Evolutionary conservation across 2,113 vertebrate species (phyloP).

Genomic region (Mixornis gularis): DNA sequence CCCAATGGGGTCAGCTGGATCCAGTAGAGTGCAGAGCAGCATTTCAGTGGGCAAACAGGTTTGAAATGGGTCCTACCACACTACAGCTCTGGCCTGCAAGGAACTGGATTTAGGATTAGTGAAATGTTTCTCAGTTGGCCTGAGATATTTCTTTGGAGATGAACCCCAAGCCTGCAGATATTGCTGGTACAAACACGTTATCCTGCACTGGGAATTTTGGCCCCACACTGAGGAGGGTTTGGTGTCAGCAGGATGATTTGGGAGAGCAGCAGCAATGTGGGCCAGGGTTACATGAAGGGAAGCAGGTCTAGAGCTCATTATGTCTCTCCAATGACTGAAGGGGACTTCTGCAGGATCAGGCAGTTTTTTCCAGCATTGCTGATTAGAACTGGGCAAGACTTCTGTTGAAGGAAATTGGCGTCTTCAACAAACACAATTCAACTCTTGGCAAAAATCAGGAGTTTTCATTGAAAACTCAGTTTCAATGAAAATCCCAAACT

Average conservation of each 20-base stretch:
- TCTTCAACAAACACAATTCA: neutral
- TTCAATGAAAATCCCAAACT: neutral
- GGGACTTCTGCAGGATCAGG: neutral
- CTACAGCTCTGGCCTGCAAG: neutral
- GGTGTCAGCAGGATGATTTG: neutral
- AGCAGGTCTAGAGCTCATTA: neutral
- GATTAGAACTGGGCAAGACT: slow-evolving; percentile 15
- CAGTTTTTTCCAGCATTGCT: neutral
- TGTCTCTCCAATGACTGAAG: neutral
- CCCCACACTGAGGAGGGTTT: neutral
- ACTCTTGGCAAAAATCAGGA: neutral
- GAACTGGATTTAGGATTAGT: neutral
- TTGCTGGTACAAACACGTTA: neutral
- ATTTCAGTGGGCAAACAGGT: neutral
- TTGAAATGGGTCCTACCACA: neutral
- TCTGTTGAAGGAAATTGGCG: neutral
- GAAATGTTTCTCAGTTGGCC: neutral
- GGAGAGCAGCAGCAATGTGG: neutral
- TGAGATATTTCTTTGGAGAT: neutral
- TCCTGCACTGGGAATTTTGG: neutral
- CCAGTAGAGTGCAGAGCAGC: neutral
- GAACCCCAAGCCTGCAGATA: neutral
- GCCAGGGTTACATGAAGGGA: neutral
- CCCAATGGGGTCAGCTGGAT: neutral
- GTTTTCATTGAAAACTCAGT: neutral